Base-by-base conservation (phyloP, 2,113 vertebrate species). In the Struthidea cinerea region DNA sequence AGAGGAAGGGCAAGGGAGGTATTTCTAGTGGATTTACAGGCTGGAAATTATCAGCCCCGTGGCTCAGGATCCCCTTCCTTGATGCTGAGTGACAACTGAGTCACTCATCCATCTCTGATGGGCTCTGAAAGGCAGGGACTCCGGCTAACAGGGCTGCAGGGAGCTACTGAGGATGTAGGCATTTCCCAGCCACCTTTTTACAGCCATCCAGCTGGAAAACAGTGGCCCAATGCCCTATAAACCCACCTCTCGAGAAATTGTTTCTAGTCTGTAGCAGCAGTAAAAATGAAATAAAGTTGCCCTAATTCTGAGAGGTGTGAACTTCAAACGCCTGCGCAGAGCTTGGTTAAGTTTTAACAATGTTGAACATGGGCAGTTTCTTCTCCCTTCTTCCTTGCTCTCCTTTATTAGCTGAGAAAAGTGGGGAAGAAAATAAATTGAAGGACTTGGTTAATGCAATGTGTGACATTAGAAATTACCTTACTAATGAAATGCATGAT, bases 401-500 rank as follows among this genome's bases (percentile, higher is more conserved):
- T 83, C 9, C 35, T 83, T 63, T 74, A 49, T 90, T 77, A 83
- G 76, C 41, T 61, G 53, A 83, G 70, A 41, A 83, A 69, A 90
- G 33, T 24, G 33, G 14, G 19, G 37, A 80, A 63, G 82, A 70
- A 86, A 90, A 87, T 28, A 65, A 83, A 95, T 84, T 13, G 75
- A 77, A 83, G 71, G 63, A 35, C 67, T 86, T 77, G 24, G 59
- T 49, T 87, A 94, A 83, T 59, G 47, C 78, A 59, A 74, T 83
- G 47, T 91, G 82, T 77, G 79, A 59, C 64, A 80, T 90, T 91
- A 91, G 82, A 65, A 96, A 93, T 86, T 84, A 52, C 68, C 64
- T 84, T 83, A 88, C 80, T 86, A 93, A 91, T 59, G 79, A 89
- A 92, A 85, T 59, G 68, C 42, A 57, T 83, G 63, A 96, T 96